Base-by-base conservation (phyloP, 2,888 invertebrate species). In the Nasonia oneida region DNA sequence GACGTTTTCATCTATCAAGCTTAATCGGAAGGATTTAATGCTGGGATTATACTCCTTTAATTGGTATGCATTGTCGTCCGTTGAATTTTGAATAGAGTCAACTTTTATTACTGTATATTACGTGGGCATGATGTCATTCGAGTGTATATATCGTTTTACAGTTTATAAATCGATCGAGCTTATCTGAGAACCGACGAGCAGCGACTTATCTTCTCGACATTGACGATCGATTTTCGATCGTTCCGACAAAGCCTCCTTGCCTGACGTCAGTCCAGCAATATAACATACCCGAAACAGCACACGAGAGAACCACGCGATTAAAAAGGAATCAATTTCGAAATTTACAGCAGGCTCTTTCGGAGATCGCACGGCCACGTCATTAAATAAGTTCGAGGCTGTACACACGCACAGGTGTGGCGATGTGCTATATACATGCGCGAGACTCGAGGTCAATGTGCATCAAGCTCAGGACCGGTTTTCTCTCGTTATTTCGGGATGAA, bases 381-480 rank as follows among this genome's bases (percentile, higher is more conserved):
- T 47, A 12, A 47, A 12, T 12, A 47, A 47, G 12, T 47, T 47
- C 2, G 47, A 47, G 47, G 12, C 8, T 47, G 12, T 47, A 10
- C 42, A 47, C 47, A 47, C 71, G 42, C n/a, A 23, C 47, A 73
- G 73, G 73, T 73, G 73, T 47, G 73, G 70, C 18, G 37, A 2
- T 0, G 3, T 15, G 15, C 47, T 47, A 47, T 12, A 47, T 47
- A 12, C 47, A 47, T 14, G 47, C 6, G 12, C 47, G 23, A 67
- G 50, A 23, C 39, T 57, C 39, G 84, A 50, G 73, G 79, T 79
- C 84, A 79, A 84, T 74, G 74, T 37, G 79, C 64, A 79, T 39
- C 47, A 29, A 71, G 6, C 1, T 42, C 8, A 10, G 33, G 64
- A 82, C 81, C 81, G 75, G 81, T 75, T 81, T 42, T 57, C n/a